Evolutionary conservation across 2,888 invertebrate species (phyloP).

Genomic region (Oscheius sp.): DNA sequence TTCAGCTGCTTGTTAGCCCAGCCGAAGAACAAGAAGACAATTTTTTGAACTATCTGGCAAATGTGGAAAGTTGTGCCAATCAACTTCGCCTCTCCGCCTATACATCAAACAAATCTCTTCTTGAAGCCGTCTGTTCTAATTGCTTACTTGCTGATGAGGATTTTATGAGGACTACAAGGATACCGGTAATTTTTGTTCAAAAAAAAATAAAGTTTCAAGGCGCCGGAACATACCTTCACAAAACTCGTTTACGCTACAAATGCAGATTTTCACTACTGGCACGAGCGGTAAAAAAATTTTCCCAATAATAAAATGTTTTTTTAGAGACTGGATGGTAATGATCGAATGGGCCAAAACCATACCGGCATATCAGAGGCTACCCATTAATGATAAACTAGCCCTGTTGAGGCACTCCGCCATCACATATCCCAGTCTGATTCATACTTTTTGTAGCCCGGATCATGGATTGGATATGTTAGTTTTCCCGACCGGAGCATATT

Average conservation of each 20-base stretch:
- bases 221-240: constrained; percentile 30
- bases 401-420: constrained; percentile 68
- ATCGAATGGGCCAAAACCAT: constrained; percentile 70
- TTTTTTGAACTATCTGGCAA: constrained; percentile 28
- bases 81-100: constrained; percentile 43
- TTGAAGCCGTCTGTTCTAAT: constrained; percentile 45
- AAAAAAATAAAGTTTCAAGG: constrained; percentile 32
- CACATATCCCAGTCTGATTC: constrained; percentile 67
- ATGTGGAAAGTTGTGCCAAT: constrained; percentile 31
- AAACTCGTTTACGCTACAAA: constrained; percentile 54
- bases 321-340: constrained; percentile 62
- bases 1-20: background rate
- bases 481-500: constrained; percentile 68
- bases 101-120: constrained; percentile 35
- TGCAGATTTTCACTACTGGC: constrained; percentile 66
- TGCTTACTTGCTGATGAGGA: constrained; percentile 42
- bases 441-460: constrained; percentile 67
- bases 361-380: constrained; percentile 56
- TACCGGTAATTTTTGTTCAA: constrained; percentile 31
- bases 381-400: constrained; percentile 62
- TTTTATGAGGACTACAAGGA: constrained; percentile 42
- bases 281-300: constrained; percentile 52
- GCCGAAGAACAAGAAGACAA: constrained; percentile 33
- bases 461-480: constrained; percentile 66
- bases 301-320: background rate